Percentiles rank a stretch among this genome's conserved stretches.
Evolutionary conservation across 2,888 invertebrate species (phyloP).

Genomic region (Drosophila macrospina): DNA sequence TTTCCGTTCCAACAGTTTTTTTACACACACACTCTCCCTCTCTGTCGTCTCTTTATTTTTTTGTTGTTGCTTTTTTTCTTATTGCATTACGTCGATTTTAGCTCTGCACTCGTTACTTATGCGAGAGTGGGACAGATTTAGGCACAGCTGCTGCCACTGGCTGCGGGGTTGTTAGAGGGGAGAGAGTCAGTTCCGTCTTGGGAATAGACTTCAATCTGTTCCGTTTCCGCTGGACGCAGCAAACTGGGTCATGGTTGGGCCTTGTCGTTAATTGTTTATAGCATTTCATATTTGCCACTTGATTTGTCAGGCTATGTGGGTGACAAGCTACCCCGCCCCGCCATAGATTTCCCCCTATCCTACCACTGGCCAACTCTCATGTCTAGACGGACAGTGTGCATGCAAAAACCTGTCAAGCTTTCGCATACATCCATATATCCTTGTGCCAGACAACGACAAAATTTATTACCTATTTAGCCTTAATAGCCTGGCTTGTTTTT

Average conservation of each 20-base stretch:
- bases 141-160: slow-evolving; percentile 35
- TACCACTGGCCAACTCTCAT: not conserved
- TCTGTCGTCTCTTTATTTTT: slow-evolving; percentile 20
- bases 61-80: slow-evolving; percentile 29
- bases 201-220: slow-evolving; percentile 54
- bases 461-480: slow-evolving; percentile 80
- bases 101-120: slow-evolving; percentile 25
- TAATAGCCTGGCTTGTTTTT: slow-evolving; percentile 80
- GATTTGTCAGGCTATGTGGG: slow-evolving; percentile 60
- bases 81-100: slow-evolving; percentile 60
- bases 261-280: slow-evolving; percentile 51
- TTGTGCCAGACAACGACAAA: slow-evolving; percentile 73
- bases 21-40: not conserved
- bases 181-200: slow-evolving; percentile 38
- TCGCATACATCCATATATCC: slow-evolving; percentile 51
- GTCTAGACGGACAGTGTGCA: slow-evolving; percentile 50
- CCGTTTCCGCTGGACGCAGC: slow-evolving; percentile 20
- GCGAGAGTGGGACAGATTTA: slow-evolving; percentile 7
- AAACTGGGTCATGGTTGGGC: slow-evolving; percentile 67
- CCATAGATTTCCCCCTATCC: no score
- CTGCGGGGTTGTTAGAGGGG: not conserved
- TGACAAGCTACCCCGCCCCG: slow-evolving; percentile 28
- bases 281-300: slow-evolving; percentile 55
- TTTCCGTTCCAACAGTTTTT: slow-evolving; percentile 67
- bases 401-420: slow-evolving; percentile 60